These are phyloP conservation scores for Orthosia gothica DNA, from an alignment of 2,888 invertebrate genomes.

Conservation along the genomic window DNA sequence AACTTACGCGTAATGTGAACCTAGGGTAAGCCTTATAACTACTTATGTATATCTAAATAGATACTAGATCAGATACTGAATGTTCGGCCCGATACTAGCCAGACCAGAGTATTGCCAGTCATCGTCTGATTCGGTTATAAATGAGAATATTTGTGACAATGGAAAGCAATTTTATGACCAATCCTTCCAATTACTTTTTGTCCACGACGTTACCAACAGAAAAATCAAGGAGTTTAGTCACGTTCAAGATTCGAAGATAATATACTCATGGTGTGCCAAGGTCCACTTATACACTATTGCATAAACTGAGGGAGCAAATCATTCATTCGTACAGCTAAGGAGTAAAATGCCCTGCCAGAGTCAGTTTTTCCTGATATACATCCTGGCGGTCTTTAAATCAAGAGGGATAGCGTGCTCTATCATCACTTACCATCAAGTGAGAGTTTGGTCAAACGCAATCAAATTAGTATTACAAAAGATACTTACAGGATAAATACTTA, in stretches of 20 bases:
- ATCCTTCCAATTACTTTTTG: constrained; percentile 31
- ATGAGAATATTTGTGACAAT: constrained; percentile 32
- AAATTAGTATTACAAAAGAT: background rate
- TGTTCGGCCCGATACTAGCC: background rate
- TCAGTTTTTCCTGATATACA: background rate
- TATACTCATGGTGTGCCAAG: background rate
- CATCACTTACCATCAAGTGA: background rate
- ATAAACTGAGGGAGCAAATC: background rate
- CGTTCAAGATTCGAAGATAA: background rate
- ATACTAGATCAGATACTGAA: background rate
- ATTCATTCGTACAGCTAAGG: background rate
- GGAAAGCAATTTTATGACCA: constrained; percentile 34
- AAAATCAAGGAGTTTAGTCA: background rate
- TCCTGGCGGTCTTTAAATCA: background rate
- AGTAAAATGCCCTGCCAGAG: background rate
- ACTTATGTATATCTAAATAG: background rate
- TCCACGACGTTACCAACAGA: background rate
- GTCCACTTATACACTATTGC: background rate
- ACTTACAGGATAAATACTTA: constrained; percentile 93
- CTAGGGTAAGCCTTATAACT: no score
- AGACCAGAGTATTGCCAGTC: constrained; percentile 21
- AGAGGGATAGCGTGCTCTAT: background rate
- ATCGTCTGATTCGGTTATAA: constrained; percentile 1
- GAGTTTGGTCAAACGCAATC: background rate
- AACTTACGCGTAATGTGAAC: no score